Percentiles rank a stretch among this genome's conserved stretches.
These are phyloP conservation scores for Epinotia demarniana DNA, from an alignment of 2,888 invertebrate species.

Conservation along the genomic window DNA sequence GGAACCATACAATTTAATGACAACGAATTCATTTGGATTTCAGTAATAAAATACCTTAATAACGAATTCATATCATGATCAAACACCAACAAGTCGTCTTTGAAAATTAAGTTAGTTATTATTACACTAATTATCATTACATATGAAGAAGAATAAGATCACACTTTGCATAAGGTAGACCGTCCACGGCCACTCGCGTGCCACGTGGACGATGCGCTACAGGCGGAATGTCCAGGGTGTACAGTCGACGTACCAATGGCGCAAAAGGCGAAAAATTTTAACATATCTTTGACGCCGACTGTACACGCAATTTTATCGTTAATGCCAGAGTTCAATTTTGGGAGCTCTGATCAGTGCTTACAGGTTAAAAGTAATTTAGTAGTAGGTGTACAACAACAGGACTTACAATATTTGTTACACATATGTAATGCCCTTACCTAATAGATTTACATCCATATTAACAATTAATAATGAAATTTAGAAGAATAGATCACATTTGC, in stretches of 20 bases:
- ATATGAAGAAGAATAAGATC: background rate
- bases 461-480: conserved; percentile 31
- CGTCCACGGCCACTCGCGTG: too few species aligned
- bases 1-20: too few species aligned
- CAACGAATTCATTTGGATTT: too few species aligned
- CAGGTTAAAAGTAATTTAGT: background rate
- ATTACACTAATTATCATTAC: background rate
- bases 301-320: background rate
- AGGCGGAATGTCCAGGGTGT: background rate
- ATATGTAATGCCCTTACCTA: conserved; percentile 8
- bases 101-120: background rate
- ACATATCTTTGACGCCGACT: too few species aligned
- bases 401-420: conserved; percentile 11
- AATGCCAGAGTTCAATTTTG: background rate
- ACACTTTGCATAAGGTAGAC: background rate
- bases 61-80: background rate
- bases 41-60: too few species aligned
- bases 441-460: conserved; percentile 18
- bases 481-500: conserved; percentile 47
- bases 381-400: background rate
- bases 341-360: background rate
- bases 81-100: background rate
- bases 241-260: too few species aligned
- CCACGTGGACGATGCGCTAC: too few species aligned
- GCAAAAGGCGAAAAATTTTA: too few species aligned